Conservation (phyloP, 2,113 vertebrate genomes). For the Muscicapa adusta region DNA sequence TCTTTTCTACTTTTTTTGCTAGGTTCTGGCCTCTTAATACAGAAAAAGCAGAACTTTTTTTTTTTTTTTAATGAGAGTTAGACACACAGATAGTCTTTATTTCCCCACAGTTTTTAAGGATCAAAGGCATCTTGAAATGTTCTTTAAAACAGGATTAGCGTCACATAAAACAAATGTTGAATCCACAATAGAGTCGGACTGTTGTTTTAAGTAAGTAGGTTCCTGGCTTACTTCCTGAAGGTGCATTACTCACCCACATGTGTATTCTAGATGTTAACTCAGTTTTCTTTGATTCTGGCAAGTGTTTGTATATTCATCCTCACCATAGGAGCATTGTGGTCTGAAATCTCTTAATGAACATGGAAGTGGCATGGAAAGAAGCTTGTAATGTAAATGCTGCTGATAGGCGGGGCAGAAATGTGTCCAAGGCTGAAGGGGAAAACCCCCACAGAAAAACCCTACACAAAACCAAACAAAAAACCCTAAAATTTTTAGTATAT, state of each 20-base stretch:
- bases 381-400: background rate
- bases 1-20: background rate
- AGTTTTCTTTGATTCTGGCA: background rate
- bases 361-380: background rate
- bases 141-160: background rate
- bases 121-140: background rate
- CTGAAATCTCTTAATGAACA: background rate
- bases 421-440: background rate
- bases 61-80: background rate
- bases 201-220: background rate
- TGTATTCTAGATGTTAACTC: background rate
- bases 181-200: background rate
- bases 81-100: background rate
- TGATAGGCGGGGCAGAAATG: background rate
- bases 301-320: background rate
- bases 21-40: background rate
- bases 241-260: background rate
- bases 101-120: background rate
- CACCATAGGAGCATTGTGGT: background rate
- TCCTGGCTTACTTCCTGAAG: slow-evolving; percentile 12
- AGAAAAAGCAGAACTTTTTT: background rate
- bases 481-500: background rate
- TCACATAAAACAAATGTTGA: background rate
- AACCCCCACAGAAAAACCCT: background rate
- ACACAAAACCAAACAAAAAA: background rate